Conservation (phyloP, 64 coral and sea anemone species). For the Stichodactyla helianthus region DNA sequence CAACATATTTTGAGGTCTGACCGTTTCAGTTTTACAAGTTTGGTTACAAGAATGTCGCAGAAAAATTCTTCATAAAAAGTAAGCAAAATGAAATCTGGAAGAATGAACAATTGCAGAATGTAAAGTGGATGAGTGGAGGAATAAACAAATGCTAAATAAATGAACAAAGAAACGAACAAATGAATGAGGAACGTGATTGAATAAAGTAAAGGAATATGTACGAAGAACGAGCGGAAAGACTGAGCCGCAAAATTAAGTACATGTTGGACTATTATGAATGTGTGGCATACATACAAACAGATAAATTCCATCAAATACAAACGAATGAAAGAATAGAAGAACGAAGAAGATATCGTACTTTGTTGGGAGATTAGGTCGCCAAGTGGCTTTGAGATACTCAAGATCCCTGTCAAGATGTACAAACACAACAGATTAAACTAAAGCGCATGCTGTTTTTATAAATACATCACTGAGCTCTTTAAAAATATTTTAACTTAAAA, state of each 20-base stretch:
- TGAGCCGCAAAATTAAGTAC: neutral
- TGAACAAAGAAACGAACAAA: neutral
- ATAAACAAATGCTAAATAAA: conserved; percentile 2
- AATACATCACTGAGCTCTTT: no score
- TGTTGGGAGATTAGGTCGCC: conserved; percentile 62
- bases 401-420: conserved; percentile 83
- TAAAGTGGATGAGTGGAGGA: neutral
- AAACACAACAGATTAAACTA: conserved; percentile 12
- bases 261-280: neutral
- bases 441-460: neutral
- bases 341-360: conserved; percentile 61
- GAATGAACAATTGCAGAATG: neutral
- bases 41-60: neutral
- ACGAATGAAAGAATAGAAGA: conserved; percentile 16
- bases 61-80: neutral
- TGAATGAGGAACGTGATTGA: neutral
- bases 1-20: no score
- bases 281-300: neutral
- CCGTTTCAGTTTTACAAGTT: no score
- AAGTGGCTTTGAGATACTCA: conserved; percentile 79
- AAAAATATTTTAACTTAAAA: no score
- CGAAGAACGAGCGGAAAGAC: neutral
- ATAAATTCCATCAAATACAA: neutral
- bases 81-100: neutral
- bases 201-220: neutral